phyloP scores from a whole-genome alignment of 2,113 vertebrate species.

The western clawed frog (Xenopus tropicalis) region UCB_Xtro_10.0 CM004443.2:176022501-176023000 shows the following conservation, averaged over 20 bases:
- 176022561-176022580: no score
- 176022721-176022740: slow-evolving; percentile 50
- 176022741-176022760: slow-evolving; percentile 49
- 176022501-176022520: no score
- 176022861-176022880: slow-evolving; percentile 48
- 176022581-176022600: no score
- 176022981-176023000: slow-evolving; percentile 13
- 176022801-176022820: slow-evolving; percentile 48
- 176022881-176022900: slow-evolving; percentile 23
- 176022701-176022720: slow-evolving; percentile 55
- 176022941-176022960: slow-evolving; percentile 38
- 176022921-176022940: slow-evolving; percentile 45
- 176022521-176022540: no score
- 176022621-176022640: no score
- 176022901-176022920: slow-evolving; percentile 42
- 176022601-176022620: no score
- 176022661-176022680: slow-evolving; percentile 43
- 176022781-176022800: slow-evolving; percentile 54
- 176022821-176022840: slow-evolving; percentile 39
- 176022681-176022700: slow-evolving; percentile 49
- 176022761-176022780: slow-evolving; percentile 51
- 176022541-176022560: no score
- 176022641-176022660: no score
- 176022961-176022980: slow-evolving; percentile 27
- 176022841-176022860: slow-evolving; percentile 43